Evolutionary conservation across 53 echinoderm and acorn worm species (phyloP), one percentile per base, ranked within the genome.

Genomic region (Antedon mediterranea): DNA sequence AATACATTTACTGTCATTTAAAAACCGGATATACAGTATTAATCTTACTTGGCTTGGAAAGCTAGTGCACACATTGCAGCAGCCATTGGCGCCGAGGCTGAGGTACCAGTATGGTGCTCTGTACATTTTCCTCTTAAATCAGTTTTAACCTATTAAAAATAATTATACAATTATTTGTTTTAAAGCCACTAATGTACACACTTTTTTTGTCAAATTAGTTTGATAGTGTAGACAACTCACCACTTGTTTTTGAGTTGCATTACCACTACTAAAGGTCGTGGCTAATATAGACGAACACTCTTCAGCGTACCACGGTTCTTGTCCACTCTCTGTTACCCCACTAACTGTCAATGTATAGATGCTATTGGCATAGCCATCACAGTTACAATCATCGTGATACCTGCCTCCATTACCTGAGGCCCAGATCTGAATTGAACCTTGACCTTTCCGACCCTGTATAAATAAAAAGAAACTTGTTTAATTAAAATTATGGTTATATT

Each of bases 81-180:
- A 28, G 98, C 98, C 76, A 98, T 79, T 0, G 98, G 92, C 4
- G 98, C 92, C 0, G 98, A 98, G 28, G 98, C 98, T 9, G 98
- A 98, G 0, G 98, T 98, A 1, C 98, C 98, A 71, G 86, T 90
- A 79, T 90, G 89, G 29, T 80, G 75, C 27, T 78, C 83, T 15
- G 88, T 86, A 76, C 98, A 98, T 11, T 76, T 71, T 28, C 87
- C 76, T n/a, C 77, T 82, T 13, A 98, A 83, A 78, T 98, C 98
- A 6, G 90, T 88, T 5, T 98, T 97, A 33, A 82, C 78, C 97
- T 97, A 80, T 30, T 15, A 72, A 72, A 72, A 44, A 4, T 31
- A 43, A 29, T n/a, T n/a, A n/a, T n/a, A n/a, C n/a, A n/a, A n/a
- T n/a, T n/a, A n/a, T n/a, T n/a, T n/a, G n/a, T n/a, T n/a, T n/a